These are phyloP conservation scores for Lepidonotus clava DNA, from an alignment of 2,888 invertebrate genomes.

Conservation along the genomic window DNA sequence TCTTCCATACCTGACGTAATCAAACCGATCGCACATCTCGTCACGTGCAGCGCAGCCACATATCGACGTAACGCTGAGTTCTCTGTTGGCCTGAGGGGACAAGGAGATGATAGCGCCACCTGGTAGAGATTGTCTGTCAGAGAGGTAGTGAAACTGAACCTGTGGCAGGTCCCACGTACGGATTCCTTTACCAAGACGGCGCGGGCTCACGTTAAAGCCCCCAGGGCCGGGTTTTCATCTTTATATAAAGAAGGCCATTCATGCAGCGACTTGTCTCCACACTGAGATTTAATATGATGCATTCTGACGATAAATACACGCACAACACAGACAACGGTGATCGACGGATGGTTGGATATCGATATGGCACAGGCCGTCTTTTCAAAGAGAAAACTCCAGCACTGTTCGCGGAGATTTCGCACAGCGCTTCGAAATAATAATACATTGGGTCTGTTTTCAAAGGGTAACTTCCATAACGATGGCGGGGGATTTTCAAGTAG, in stretches of 20 bases:
- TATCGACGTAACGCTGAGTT: too few species aligned
- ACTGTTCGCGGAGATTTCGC: too few species aligned
- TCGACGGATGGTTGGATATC: not conserved
- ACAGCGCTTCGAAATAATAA: too few species aligned
- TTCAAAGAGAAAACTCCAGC: not conserved
- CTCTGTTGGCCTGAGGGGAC: too few species aligned
- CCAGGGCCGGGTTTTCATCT: not conserved
- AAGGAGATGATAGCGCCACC: too few species aligned
- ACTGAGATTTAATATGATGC: not conserved
- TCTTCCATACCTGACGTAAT: too few species aligned
- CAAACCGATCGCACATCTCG: too few species aligned
- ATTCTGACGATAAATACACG: constrained; percentile 11
- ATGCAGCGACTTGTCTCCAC: not conserved
- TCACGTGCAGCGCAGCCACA: too few species aligned
- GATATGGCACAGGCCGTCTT: not conserved
- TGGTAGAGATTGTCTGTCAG: not conserved
- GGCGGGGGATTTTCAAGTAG: too few species aligned
- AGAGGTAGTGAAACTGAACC: not conserved
- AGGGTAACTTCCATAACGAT: too few species aligned
- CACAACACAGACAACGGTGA: not conserved
- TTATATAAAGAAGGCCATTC: not conserved
- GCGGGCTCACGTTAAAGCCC: not conserved
- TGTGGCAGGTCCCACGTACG: not conserved
- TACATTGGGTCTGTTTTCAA: not conserved
- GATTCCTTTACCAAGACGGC: not conserved